Evolutionary conservation across 2,888 invertebrate genomes (phyloP).

Genomic region (Phengaris arion): DNA sequence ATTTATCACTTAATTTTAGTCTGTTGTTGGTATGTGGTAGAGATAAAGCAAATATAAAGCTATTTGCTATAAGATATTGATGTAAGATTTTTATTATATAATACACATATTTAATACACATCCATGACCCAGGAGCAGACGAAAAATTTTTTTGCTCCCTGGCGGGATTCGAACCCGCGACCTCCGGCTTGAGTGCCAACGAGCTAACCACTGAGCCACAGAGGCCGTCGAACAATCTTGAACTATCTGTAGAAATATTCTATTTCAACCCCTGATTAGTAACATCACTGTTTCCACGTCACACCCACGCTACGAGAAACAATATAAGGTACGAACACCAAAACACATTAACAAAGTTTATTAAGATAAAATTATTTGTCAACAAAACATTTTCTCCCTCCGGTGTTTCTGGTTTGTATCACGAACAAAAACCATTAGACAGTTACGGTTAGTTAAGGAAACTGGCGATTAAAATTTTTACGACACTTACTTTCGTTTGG

Average conservation of each 20-base stretch:
- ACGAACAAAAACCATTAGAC: conserved; percentile 23
- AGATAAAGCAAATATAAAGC: no score
- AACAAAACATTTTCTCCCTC: conserved; percentile 14
- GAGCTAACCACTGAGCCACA: no score
- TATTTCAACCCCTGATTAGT: no score
- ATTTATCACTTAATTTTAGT: conserved; percentile 55
- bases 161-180: no score
- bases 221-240: no score
- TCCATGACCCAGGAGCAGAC: no score
- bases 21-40: not conserved
- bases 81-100: no score
- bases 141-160: no score
- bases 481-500: conserved; percentile 17
- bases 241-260: no score
- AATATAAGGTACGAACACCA: not conserved
- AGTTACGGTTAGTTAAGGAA: conserved; percentile 16
- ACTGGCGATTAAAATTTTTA: conserved; percentile 16
- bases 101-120: no score
- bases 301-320: not conserved
- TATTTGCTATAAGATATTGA: no score
- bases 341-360: conserved; percentile 19
- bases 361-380: conserved; percentile 17
- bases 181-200: no score
- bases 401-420: conserved; percentile 18
- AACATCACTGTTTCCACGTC: not conserved